A percentile compares a stretch with the other conserved stretches of the same genome.
Evolutionary conservation across 1,140 invertebrate species (phyloP).

Genomic region (Drosophila prosaltans): DNA sequence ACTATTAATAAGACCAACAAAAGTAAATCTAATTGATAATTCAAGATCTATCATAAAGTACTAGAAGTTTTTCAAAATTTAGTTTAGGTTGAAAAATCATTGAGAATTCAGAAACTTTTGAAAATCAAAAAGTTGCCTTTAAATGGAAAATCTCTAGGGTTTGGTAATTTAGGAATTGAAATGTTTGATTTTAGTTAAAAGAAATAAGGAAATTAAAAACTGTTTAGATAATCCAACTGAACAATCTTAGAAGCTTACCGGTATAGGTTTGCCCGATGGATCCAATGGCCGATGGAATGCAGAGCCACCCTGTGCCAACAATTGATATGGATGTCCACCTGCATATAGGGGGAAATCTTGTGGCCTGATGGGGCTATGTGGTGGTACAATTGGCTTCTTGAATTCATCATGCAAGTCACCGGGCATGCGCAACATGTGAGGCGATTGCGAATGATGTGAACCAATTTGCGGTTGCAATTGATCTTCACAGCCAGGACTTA

Average conservation of each 20-base stretch:
- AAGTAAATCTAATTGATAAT: too few species aligned
- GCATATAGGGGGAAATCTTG: conserved; percentile 82
- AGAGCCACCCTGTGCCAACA: conserved; percentile 75
- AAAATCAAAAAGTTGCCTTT: too few species aligned
- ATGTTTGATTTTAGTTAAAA: too few species aligned
- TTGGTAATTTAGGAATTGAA: too few species aligned
- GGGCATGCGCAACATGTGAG: conserved; percentile 70
- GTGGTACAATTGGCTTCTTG: conserved; percentile 76
- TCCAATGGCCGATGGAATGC: conserved; percentile 80
- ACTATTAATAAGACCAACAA: too few species aligned
- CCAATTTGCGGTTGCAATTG: conserved; percentile 55
- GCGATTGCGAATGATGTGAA: conserved; percentile 44
- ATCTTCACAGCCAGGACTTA: conserved; percentile 82
- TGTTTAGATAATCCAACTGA: too few species aligned
- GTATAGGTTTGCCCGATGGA: conserved; percentile 81
- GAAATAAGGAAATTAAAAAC: too few species aligned
- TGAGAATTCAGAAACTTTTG: too few species aligned
- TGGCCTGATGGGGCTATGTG: conserved; percentile 75
- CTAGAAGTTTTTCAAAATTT: too few species aligned
- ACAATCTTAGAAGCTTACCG: conserved; percentile 47
- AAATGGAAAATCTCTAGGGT: too few species aligned
- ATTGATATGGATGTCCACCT: conserved; percentile 81
- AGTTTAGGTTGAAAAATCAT: too few species aligned
- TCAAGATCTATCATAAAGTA: too few species aligned
- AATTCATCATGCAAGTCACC: conserved; percentile 75